Percentiles rank a stretch among this genome's conserved stretches.
Evolutionary conservation across 2,888 invertebrate genomes (phyloP).

Genomic region (Argynnis bischoffii): DNA sequence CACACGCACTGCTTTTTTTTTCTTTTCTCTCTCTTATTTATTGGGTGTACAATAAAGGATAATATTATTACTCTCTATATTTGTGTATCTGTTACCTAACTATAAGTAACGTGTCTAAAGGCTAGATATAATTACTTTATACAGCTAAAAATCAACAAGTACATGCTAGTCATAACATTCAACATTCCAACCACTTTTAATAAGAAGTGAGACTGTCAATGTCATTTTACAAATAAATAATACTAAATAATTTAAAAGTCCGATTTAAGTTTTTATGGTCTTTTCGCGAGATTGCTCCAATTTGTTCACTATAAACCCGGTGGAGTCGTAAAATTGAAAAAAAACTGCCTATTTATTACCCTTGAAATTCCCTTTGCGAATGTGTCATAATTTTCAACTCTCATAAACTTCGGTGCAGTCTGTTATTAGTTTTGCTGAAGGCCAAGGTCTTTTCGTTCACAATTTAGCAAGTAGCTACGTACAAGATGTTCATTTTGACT

Average conservation of each 20-base stretch:
- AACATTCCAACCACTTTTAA: neutral
- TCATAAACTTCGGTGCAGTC: slow-evolving; percentile 49
- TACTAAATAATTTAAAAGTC: slow-evolving; percentile 41
- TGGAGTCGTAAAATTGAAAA: slow-evolving; percentile 57
- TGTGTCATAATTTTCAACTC: slow-evolving; percentile 39
- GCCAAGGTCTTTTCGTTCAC: slow-evolving; percentile 20
- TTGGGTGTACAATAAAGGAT: too few relatives aligned
- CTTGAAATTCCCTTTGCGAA: slow-evolving; percentile 32
- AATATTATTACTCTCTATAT: too few relatives aligned
- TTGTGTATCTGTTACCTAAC: too few relatives aligned
- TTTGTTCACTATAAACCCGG: slow-evolving; percentile 66
- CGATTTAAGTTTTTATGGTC: slow-evolving; percentile 53
- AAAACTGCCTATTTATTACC: slow-evolving; percentile 52
- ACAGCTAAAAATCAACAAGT: neutral
- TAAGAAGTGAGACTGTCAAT: neutral
- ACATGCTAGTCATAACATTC: neutral
- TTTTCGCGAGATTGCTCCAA: slow-evolving; percentile 68
- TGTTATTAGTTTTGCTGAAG: slow-evolving; percentile 35
- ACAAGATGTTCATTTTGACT: slow-evolving; percentile 1
- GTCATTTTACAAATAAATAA: neutral
- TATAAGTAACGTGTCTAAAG: too few relatives aligned
- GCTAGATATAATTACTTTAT: too few relatives aligned
- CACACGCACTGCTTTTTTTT: too few relatives aligned
- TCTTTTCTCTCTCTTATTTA: too few relatives aligned
- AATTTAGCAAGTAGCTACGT: slow-evolving; percentile 1